These are phyloP conservation scores for Dipodomys ordii DNA, from an alignment of 2,113 vertebrate species.

Conservation along the genomic window DNA sequence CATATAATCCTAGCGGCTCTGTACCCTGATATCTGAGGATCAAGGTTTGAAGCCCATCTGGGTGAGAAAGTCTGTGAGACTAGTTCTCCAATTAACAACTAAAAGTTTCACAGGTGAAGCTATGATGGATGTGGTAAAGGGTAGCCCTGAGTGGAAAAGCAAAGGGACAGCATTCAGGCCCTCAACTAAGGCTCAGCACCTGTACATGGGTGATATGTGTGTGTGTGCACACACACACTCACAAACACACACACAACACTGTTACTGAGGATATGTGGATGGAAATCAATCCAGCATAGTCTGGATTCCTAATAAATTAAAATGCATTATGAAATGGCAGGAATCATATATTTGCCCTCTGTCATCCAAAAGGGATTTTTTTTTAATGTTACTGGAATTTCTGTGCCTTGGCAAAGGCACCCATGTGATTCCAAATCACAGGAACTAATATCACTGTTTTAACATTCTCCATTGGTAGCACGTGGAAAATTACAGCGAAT, in stretches of 20 bases:
- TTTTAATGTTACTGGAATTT: slow-evolving; percentile 28
- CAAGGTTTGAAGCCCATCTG: too few species aligned
- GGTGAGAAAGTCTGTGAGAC: too few species aligned
- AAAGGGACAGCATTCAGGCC: too few species aligned
- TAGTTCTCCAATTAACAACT: too few species aligned
- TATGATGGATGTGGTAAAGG: too few species aligned
- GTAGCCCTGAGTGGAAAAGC: too few species aligned
- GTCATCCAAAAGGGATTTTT: not conserved
- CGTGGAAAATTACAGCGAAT: slow-evolving; percentile 59
- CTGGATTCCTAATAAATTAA: slow-evolving; percentile 50
- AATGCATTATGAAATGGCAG: slow-evolving; percentile 32
- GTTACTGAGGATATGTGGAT: slow-evolving; percentile 42
- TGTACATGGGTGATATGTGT: too few species aligned
- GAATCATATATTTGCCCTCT: slow-evolving; percentile 23
- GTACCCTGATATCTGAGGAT: too few species aligned
- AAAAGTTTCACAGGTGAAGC: too few species aligned
- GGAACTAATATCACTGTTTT: slow-evolving; percentile 41
- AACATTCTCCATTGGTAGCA: slow-evolving; percentile 43
- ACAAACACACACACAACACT: not conserved
- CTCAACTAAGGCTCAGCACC: too few species aligned
- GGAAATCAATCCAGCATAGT: not conserved
- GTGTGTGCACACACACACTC: too few species aligned
- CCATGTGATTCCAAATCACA: slow-evolving; percentile 54
- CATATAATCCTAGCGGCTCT: too few species aligned
- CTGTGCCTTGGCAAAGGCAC: slow-evolving; percentile 56